Base-by-base conservation (phyloP, 2,888 invertebrate species). In the Caradrina clavipalpis region DNA sequence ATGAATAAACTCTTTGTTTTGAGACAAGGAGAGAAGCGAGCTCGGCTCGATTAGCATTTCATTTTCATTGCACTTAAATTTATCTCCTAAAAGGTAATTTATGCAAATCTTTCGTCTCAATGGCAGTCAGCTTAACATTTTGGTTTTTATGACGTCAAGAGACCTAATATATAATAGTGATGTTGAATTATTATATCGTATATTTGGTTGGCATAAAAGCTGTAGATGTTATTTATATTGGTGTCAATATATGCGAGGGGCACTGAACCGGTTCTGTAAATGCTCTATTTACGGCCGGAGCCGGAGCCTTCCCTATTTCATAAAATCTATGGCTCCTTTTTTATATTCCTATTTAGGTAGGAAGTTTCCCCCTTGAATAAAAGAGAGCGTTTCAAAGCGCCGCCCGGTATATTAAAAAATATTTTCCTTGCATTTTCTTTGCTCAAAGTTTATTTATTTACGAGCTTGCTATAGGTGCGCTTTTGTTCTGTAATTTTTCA, bases 341-440 rank as follows among this genome's bases (percentile, higher is more conserved):
- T 88, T 89, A 85, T 85, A 84, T 86, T 83, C 82, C 80, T 85
- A 87, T 89, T 89, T 86, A 88, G 87, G 86, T 84, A 87, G 84
- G 80, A 89, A 88, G 85, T 88, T 89, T 88, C 89, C 87, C 87
- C 88, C 82, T 85, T 87, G 86, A 86, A 87, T 89, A 85, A 86
- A 85, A 83, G 85, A 81, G 85, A 83, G 78, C 77, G 82, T 78
- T 87, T 87, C 87, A 87, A 88, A 88, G 87, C 85, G 80, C 78
- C 86, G 81, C 73, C 73, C 77, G 81, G 72, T 87, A 87, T 90
- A 91, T 90, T 91, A 90, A 91, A 89, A 89, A 90, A 89, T 87
- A 87, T 88, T 89, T 87, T 78, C 78, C 80, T 81, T 82, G 86
- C 84, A 82, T 83, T 87, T 85, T 81, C 83, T 81, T 83, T 70